Conservation (phyloP, 2,888 invertebrate genomes). For the Tryphoninae sp. region DNA sequence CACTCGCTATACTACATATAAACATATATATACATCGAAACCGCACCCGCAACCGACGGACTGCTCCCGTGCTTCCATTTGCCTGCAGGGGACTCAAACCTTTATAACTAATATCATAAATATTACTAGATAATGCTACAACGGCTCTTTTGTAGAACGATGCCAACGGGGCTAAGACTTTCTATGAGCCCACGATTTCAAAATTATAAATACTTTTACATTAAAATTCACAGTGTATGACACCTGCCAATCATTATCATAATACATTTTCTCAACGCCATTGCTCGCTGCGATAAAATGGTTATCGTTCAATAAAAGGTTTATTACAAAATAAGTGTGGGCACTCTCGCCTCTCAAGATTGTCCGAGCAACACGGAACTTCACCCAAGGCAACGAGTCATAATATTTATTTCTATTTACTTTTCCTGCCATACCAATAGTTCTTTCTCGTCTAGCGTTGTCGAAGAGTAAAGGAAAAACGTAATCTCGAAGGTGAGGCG, state of each 20-base stretch:
- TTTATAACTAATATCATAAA: conserved; percentile 43
- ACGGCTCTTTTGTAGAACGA: conserved; percentile 24
- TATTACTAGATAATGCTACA: conserved; percentile 39
- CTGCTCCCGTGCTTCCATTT: conserved; percentile 23
- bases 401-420: conserved; percentile 17
- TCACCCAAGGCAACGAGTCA: neutral
- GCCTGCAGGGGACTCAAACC: conserved; percentile 30
- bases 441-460: conserved; percentile 1
- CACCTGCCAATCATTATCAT: neutral
- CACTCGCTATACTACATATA: neutral
- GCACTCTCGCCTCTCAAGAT: neutral
- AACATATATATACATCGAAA: conserved; percentile 8
- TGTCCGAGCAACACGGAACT: neutral
- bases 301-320: neutral
- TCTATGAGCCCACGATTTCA: conserved; percentile 13
- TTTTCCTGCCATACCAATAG: neutral
- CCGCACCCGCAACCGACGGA: conserved; percentile 21
- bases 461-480: conserved; percentile 32
- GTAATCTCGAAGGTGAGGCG: conserved; percentile 24
- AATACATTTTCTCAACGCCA: neutral
- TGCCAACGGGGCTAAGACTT: conserved; percentile 33
- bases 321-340: neutral
- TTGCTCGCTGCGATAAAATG: neutral
- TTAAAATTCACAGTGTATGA: neutral
- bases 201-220: neutral